These are phyloP conservation scores for Dendrolimus punctatus DNA, from an alignment of 1,140 invertebrate species.

Conservation along the genomic window DNA sequence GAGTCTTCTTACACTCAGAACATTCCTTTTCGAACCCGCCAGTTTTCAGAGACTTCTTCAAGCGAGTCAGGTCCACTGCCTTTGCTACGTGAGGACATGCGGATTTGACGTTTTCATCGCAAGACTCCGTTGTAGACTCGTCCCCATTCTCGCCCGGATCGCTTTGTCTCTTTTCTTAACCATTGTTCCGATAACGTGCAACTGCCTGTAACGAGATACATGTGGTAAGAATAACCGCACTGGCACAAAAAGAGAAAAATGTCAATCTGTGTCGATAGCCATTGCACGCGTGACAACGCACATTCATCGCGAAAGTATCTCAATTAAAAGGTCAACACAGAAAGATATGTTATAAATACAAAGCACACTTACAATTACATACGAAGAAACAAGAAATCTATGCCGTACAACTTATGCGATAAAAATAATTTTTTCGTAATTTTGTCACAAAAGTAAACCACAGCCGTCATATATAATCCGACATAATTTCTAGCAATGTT, in stretches of 20 bases:
- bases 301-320: constrained; percentile 37
- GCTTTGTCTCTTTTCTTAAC: constrained; percentile 78
- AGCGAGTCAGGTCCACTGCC: constrained; percentile 75
- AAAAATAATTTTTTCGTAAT: constrained; percentile 37
- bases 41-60: constrained; percentile 76
- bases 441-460: constrained; percentile 60
- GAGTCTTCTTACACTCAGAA: constrained; percentile 72
- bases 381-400: constrained; percentile 26
- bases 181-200: constrained; percentile 57
- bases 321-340: constrained; percentile 8
- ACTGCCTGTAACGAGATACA: constrained; percentile 66
- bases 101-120: constrained; percentile 70
- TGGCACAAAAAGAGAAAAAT: constrained; percentile 66
- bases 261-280: constrained; percentile 67
- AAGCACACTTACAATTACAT: constrained; percentile 58
- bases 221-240: constrained; percentile 61
- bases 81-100: constrained; percentile 81
- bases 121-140: constrained; percentile 74
- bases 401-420: constrained; percentile 27
- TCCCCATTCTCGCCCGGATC: constrained; percentile 73
- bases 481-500: constrained; percentile 46
- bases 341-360: constrained; percentile 15
- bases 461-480: constrained; percentile 61
- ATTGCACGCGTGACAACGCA: constrained; percentile 68
- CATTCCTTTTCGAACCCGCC: constrained; percentile 75